These are phyloP conservation scores for Hormaphis cornu DNA, from an alignment of 1,140 invertebrate species.

Conservation along the genomic window DNA sequence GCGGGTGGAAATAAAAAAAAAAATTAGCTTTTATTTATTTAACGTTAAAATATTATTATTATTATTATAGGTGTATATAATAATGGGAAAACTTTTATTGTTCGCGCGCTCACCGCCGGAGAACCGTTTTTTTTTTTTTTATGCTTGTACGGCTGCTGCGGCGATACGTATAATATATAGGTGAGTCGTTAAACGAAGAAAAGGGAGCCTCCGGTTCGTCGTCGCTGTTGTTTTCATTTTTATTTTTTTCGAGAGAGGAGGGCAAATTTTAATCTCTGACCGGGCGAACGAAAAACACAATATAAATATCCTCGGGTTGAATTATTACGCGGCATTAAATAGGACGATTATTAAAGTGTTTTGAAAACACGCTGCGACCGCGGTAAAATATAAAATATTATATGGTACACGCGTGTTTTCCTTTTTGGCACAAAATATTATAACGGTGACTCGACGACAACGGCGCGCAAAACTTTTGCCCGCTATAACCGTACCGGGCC, in stretches of 20 bases:
- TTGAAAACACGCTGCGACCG: slow-evolving; percentile 17
- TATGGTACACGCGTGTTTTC: no score
- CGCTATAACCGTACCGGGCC: no score
- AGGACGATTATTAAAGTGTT: slow-evolving; percentile 28
- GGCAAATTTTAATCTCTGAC: slow-evolving; percentile 31
- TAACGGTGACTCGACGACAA: no score
- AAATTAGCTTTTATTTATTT: slow-evolving; percentile 28
- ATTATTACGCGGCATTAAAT: slow-evolving; percentile 30
- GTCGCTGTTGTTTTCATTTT: not conserved
- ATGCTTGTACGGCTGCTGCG: no score
- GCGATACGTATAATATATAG: no score
- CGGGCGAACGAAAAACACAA: slow-evolving; percentile 27
- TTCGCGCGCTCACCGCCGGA: not conserved
- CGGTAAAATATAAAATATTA: no score
- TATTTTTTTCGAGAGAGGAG: slow-evolving; percentile 8
- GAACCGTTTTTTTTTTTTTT: slow-evolving; percentile 29
- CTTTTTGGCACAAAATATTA: slow-evolving; percentile 19
- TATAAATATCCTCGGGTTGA: slow-evolving; percentile 28
- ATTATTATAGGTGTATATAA: no score
- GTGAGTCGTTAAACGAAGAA: slow-evolving; percentile 18
- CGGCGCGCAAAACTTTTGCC: no score
- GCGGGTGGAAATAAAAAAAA: not conserved
- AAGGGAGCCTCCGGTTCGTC: slow-evolving; percentile 26
- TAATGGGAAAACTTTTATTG: slow-evolving; percentile 32
- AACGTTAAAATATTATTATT: slow-evolving; percentile 28